Evolutionary conservation across 1,140 invertebrate genomes (phyloP).

Genomic region (Pinna nobilis): DNA sequence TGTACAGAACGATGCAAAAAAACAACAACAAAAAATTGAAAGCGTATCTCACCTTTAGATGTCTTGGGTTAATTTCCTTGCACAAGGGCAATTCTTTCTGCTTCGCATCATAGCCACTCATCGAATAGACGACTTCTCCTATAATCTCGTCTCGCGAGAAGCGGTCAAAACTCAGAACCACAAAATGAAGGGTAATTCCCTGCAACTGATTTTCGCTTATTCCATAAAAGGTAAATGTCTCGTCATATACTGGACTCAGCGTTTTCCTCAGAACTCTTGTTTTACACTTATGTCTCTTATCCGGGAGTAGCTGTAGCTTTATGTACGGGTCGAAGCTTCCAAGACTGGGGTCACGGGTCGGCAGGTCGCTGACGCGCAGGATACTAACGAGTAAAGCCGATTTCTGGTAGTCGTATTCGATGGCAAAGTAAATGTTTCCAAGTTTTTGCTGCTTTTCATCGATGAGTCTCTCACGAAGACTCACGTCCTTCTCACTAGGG

Average conservation of each 20-base stretch:
- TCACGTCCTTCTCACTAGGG: constrained; percentile 49
- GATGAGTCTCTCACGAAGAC: constrained; percentile 45
- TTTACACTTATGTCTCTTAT: constrained; percentile 90
- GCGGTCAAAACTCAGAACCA: constrained; percentile 92
- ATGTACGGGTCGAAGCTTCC: constrained; percentile 92
- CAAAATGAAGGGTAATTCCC: constrained; percentile 84
- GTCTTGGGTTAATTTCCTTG: constrained; percentile 68
- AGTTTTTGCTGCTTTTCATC: constrained; percentile 76
- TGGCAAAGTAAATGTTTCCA: constrained; percentile 85
- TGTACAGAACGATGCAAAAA: not conserved
- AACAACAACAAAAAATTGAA: no score
- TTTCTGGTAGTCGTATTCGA: constrained; percentile 89
- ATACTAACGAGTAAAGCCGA: constrained; percentile 93
- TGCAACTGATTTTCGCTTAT: constrained; percentile 84
- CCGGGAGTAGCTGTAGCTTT: constrained; percentile 89
- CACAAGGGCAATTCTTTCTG: constrained; percentile 63
- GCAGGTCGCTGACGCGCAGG: constrained; percentile 78
- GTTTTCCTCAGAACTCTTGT: constrained; percentile 90
- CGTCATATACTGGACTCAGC: constrained; percentile 90
- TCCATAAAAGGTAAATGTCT: constrained; percentile 89
- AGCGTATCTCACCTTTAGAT: constrained; percentile 66
- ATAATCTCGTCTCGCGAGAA: constrained; percentile 93
- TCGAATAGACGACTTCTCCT: constrained; percentile 80
- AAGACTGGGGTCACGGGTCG: constrained; percentile 72
- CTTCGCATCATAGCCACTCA: constrained; percentile 76